Evolutionary conservation across 2,888 invertebrate species (phyloP).

Genomic region (Pseudanteris insignis): DNA sequence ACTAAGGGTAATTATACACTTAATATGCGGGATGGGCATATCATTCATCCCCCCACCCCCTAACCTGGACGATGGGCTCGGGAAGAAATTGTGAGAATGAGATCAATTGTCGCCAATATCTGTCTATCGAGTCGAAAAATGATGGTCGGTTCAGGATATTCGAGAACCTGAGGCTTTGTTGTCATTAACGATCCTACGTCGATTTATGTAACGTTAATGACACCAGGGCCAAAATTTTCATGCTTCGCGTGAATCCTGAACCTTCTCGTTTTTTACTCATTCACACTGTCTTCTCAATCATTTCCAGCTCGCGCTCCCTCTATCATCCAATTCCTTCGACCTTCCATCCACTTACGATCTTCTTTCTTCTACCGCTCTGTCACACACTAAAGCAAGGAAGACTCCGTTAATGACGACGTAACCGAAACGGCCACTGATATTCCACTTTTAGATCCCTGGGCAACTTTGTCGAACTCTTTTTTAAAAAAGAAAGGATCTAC

Average conservation of each 20-base stretch:
- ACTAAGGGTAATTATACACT: conserved; percentile 35
- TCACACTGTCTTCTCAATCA: conserved; percentile 8
- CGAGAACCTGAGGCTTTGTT: neutral
- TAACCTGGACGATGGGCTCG: conserved; percentile 28
- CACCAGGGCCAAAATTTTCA: neutral
- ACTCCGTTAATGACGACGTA: conserved; percentile 7
- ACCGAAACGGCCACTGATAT: neutral
- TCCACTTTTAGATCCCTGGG: neutral
- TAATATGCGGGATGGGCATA: conserved; percentile 36
- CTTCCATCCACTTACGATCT: conserved; percentile 25
- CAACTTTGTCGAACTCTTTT: neutral
- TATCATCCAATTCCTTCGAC: conserved; percentile 1
- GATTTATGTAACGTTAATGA: conserved; percentile 14
- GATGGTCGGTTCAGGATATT: neutral
- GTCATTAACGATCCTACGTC: conserved; percentile 9
- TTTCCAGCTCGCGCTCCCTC: conserved; percentile 2
- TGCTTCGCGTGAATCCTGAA: conserved; percentile 5
- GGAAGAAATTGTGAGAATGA: conserved; percentile 5
- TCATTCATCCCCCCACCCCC: too few species aligned
- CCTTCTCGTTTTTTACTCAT: conserved; percentile 7
- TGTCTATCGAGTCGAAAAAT: neutral
- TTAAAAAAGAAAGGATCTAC: neutral
- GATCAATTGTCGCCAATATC: neutral
- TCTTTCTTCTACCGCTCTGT: conserved; percentile 29
- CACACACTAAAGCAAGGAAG: conserved; percentile 18